These are phyloP conservation scores for Ibidorhyncha struthersii DNA, from an alignment of 2,113 vertebrate species.

Conservation along the genomic window DNA sequence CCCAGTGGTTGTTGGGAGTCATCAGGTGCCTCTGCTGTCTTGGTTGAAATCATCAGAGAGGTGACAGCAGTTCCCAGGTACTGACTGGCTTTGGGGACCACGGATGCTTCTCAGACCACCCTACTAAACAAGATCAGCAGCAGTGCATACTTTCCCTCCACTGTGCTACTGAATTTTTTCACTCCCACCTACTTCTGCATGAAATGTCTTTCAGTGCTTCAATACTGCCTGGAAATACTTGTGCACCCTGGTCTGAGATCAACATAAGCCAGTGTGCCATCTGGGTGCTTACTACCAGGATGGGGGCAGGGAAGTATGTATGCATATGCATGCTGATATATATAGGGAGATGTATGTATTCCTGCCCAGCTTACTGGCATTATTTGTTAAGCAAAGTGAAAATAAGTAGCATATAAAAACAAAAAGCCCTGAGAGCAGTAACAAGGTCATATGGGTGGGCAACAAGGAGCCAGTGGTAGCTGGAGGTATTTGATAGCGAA, in stretches of 20 bases:
- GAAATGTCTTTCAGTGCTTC: neutral
- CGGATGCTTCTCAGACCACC: neutral
- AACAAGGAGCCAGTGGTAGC: neutral
- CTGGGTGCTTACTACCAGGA: neutral
- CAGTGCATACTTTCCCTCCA: neutral
- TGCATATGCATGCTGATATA: fast-evolving
- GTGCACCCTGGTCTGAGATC: neutral
- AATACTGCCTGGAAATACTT: neutral
- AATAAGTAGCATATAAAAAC: neutral
- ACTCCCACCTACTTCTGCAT: neutral
- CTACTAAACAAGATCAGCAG: neutral
- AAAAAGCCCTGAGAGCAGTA: neutral
- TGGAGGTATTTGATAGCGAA: neutral
- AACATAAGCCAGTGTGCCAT: neutral
- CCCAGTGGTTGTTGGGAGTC: neutral
- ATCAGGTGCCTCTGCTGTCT: neutral
- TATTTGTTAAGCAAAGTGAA: neutral
- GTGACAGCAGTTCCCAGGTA: neutral
- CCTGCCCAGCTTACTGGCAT: neutral
- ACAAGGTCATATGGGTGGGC: neutral
- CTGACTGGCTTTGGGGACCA: neutral
- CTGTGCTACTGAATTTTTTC: neutral
- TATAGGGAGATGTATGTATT: neutral
- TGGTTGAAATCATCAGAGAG: neutral
- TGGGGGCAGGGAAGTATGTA: neutral